A percentile compares a stretch with the other conserved stretches of the same genome.
Conservation (phyloP, 2,113 vertebrate genomes). For the Salvator merianae region DNA sequence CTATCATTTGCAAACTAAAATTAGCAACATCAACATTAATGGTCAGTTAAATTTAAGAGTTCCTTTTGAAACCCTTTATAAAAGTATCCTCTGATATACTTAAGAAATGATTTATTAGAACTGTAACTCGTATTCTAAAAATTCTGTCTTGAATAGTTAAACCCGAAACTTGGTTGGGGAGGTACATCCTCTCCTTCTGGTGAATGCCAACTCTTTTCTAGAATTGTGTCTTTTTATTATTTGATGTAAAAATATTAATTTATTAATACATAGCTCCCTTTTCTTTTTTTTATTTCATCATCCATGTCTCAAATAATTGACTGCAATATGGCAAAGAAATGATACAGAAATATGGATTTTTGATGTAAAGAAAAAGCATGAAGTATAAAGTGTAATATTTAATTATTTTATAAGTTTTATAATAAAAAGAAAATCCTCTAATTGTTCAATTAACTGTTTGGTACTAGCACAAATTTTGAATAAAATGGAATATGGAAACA, state of each 20-base stretch:
- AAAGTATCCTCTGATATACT: constrained; percentile 37
- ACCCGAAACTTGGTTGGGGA: constrained; percentile 28
- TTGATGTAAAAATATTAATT: constrained; percentile 84
- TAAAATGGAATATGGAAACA: constrained; percentile 59
- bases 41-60: constrained; percentile 73
- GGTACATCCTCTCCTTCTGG: constrained; percentile 42
- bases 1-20: constrained; percentile 61
- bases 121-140: constrained; percentile 35
- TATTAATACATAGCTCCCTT: constrained; percentile 79
- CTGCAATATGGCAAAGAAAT: constrained; percentile 64
- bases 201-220: constrained; percentile 56
- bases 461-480: constrained; percentile 67
- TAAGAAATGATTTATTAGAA: constrained; percentile 54
- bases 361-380: constrained; percentile 71
- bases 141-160: constrained; percentile 31
- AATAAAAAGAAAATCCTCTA: constrained; percentile 80
- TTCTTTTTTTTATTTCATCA: constrained; percentile 69
- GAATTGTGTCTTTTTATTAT: constrained; percentile 75
- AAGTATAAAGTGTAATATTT: constrained; percentile 84
- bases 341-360: constrained; percentile 74
- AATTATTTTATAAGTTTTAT: constrained; percentile 87
- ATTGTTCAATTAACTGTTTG: constrained; percentile 71
- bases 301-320: constrained; percentile 66
- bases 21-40: constrained; percentile 73
- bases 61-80: constrained; percentile 64